Base-by-base conservation (phyloP, 2,797 vertebrate genomes). In the Peromyscus melanophrys region DNA sequence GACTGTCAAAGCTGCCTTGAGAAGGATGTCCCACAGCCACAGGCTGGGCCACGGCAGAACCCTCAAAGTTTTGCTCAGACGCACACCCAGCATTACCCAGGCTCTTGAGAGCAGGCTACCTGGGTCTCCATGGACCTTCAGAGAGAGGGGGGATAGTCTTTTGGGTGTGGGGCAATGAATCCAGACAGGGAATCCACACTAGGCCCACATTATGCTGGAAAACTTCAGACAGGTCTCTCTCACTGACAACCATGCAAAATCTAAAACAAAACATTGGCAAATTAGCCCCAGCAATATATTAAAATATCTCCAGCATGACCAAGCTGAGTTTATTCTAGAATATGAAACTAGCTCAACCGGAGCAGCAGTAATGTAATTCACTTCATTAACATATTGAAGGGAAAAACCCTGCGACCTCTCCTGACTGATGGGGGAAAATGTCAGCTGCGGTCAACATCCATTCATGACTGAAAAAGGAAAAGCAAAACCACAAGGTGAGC, bases 261-360 rank as follows among this genome's bases (percentile, higher is more conserved):
- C 75, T 34, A 34, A 92, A 75, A 76, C 59, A 81, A 92, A 92
- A 75, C 9, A 19, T n/a, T 31, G 83, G 89, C 78, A 85, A 77
- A 75, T 69, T 49, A 37, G 11, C 40, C 65, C 82, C 82, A 43
- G 76, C 19, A 61, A 71, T 34, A 9, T 34, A 34, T 37, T 71
- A 61, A 71, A 27, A 52, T 19, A 61, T 43, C 65, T 43, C 6
- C 43, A 73, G 89, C 67, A 37, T 12, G 83, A 71, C 77, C 10
- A 69, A 27, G 89, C 34, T 13, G 59, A 6, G n/a, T 81, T 90
- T 34, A n/a, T 12, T 71, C 43, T 16, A 81, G 84, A 82, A 76
- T 9, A 75, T 55, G 29, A 88, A 59, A 49, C 31, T 40, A 40
- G 83, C 25, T 78, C 57, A 11, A 23, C 34, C 6, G 2, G 9